phyloP scores from a whole-genome alignment of 2,888 invertebrate genomes.

The Odontocolon sp. region DNA sequence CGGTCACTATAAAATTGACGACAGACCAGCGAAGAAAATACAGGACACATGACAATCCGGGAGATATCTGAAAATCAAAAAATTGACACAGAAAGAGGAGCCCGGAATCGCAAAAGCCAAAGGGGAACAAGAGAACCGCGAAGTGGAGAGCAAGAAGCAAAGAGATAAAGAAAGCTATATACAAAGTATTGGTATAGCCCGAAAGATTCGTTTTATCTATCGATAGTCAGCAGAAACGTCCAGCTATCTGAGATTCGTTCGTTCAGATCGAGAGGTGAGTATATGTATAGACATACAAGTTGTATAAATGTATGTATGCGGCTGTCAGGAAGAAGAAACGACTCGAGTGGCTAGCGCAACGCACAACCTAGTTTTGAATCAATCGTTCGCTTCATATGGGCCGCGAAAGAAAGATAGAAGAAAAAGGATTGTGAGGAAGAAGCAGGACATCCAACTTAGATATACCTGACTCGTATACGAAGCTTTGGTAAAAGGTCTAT shows the following conservation, averaged over 20 bases:
- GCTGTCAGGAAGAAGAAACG: neutral
- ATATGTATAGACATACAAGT: neutral
- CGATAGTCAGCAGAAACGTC: conserved; percentile 45
- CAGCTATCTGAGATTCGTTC: conserved; percentile 29
- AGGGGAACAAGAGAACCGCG: too few relatives aligned
- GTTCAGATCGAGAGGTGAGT: conserved; percentile 19
- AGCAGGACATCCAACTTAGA: neutral
- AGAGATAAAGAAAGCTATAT: neutral
- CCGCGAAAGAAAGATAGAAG: conserved; percentile 9
- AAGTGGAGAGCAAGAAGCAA: too few relatives aligned
- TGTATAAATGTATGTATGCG: neutral
- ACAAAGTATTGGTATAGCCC: too few relatives aligned
- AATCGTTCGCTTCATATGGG: conserved; percentile 66
- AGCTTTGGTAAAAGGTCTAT: conserved; percentile 20
- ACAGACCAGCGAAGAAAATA: too few relatives aligned
- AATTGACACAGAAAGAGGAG: too few relatives aligned
- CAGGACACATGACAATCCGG: too few relatives aligned
- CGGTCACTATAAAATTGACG: too few relatives aligned
- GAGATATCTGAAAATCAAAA: too few relatives aligned
- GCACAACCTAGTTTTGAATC: conserved; percentile 70
- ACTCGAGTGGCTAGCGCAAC: conserved; percentile 46
- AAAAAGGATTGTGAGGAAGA: neutral
- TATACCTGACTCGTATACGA: neutral
- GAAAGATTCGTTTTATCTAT: conserved; percentile 35
- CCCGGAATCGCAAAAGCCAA: too few relatives aligned